Base-by-base conservation (phyloP, 2,888 invertebrate genomes). In the Lycia hirtaria region DNA sequence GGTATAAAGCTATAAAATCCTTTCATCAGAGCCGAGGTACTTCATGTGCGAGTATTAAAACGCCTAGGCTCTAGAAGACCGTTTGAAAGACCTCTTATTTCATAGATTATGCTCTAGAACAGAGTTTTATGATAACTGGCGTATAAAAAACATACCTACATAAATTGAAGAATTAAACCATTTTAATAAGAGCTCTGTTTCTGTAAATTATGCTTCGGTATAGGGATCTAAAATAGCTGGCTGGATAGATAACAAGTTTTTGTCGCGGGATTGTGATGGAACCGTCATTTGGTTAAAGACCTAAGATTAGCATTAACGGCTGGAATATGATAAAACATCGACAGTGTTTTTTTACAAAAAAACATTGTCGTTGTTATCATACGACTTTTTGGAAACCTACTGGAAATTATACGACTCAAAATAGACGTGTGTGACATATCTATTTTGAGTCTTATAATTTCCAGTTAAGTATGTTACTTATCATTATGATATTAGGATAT, bases 1-100 rank as follows among this genome's bases (percentile, higher is more conserved):
- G 67, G 69, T 65, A 73, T 76, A 74, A 69, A 76, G 75, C 75
- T 75, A 76, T 76, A 76, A 75, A 79, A 75, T 64, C 77, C 74
- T 80, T 80, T 80, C 69, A 73, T 70, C 71, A 56, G 38, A 56
- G 63, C 74, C 74, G 73, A 57, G 48, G 65, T 69, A 37, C 59
- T 56, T 60, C 65, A 64, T 64, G 67, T 71, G 74, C 67, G 71
- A 78, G 81, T 76, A 77, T 68, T 69, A 75, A 79, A 76, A 75
- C 74, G 68, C 60, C 37, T 59, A 53, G 60, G 62, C 48, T 67
- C 67, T 63, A 50, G 43, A 48, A 41, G 60, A 62, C 74, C 70
- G 64, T 45, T 68, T 56, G 59, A 4, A n/a, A 40, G 40, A 32
- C 4, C 32, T 30, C 26, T 20, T 6, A 5, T 6, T n/a, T 10